These are phyloP conservation scores for Stenurella melanura DNA, from an alignment of 2,888 invertebrate genomes.

Conservation along the genomic window DNA sequence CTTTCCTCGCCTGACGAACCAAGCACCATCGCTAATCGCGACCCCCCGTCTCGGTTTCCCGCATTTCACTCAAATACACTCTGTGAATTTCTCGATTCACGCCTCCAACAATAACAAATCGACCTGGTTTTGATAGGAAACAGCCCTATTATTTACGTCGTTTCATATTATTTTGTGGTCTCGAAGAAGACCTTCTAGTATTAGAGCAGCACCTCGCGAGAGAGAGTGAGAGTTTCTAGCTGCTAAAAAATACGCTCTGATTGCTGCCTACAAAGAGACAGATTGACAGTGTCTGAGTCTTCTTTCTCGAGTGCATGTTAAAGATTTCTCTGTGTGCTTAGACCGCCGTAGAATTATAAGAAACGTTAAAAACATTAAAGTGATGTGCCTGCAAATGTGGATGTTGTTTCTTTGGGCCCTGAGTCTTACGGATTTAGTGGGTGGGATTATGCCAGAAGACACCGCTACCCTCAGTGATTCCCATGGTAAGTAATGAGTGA, in stretches of 20 bases:
- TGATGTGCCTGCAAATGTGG: conserved; percentile 68
- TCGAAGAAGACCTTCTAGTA: conserved; percentile 53
- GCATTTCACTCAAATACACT: too few species aligned
- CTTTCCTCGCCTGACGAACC: conserved; percentile 62
- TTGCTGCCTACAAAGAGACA: conserved; percentile 62
- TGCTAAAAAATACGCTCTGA: conserved; percentile 64
- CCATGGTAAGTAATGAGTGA: conserved; percentile 55
- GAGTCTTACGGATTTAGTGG: conserved; percentile 65
- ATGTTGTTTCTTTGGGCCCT: conserved; percentile 70
- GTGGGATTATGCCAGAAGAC: conserved; percentile 68
- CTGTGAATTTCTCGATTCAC: too few species aligned
- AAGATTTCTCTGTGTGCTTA: conserved; percentile 21
- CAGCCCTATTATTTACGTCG: too few species aligned
- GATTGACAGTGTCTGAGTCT: conserved; percentile 47
- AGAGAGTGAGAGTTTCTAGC: conserved; percentile 58
- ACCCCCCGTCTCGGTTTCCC: too few species aligned
- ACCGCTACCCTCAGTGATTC: conserved; percentile 59
- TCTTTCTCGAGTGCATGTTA: conserved; percentile 6
- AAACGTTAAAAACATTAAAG: conserved; percentile 20
- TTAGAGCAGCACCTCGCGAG: conserved; percentile 40
- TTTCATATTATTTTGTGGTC: too few species aligned
- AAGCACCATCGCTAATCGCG: conserved; percentile 2
- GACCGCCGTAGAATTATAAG: not conserved
- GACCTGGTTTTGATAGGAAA: too few species aligned
- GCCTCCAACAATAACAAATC: too few species aligned